Evolutionary conservation across 2,113 vertebrate species (phyloP).

Genomic region (Petroica traversi): DNA sequence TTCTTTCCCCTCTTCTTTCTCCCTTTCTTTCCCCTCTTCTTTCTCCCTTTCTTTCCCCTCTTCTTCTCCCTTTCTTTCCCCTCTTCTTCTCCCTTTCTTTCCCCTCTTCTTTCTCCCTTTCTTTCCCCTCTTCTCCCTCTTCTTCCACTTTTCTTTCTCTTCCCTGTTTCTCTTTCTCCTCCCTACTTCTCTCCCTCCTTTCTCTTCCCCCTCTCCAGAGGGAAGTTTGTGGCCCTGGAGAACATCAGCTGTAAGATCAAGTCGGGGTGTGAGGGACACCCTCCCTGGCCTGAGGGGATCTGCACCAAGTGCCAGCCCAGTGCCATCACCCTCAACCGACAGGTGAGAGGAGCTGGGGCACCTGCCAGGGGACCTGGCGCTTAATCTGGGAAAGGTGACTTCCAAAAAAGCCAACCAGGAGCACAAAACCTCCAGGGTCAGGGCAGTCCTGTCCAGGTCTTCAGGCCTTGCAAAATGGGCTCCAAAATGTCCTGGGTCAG

Average conservation of each 20-base stretch:
- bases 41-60: not conserved
- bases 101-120: too few species aligned
- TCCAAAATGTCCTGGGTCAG: not conserved
- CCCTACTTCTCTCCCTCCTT: not conserved
- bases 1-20: not conserved
- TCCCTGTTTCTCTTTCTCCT: not conserved
- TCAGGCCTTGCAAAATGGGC: not conserved
- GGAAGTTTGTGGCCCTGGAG: slow-evolving; percentile 96
- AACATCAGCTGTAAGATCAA: slow-evolving; percentile 99
- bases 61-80: not conserved
- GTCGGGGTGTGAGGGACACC: slow-evolving; percentile 94
- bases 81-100: not conserved
- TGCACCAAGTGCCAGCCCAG: slow-evolving; percentile 99
- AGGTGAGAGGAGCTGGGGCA: slow-evolving; percentile 74
- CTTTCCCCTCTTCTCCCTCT: not conserved
- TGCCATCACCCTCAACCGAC: slow-evolving; percentile 95
- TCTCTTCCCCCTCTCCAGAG: slow-evolving; percentile 71
- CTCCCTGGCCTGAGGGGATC: slow-evolving; percentile 97
- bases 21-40: not conserved
- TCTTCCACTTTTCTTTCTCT: not conserved
- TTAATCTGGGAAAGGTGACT: not conserved
- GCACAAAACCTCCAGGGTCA: not conserved
- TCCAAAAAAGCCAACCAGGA: not conserved
- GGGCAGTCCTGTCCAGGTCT: not conserved
- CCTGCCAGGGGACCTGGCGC: not conserved